Evolutionary conservation across 2,797 vertebrate species (phyloP).

Genomic region (Crenichthys baileyi): DNA sequence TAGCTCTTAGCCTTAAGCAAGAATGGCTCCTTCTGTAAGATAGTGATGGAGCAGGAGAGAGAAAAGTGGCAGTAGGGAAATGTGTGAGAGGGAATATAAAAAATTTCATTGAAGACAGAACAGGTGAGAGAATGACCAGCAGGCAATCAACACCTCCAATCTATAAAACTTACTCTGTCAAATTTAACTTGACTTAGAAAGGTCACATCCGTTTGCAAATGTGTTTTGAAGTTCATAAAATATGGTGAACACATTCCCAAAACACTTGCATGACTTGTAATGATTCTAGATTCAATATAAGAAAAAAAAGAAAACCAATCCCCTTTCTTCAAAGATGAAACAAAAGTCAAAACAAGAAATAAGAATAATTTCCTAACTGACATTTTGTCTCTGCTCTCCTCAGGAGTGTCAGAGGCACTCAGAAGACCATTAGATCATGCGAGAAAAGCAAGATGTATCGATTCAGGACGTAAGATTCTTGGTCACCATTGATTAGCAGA

Average conservation of each 20-base stretch:
- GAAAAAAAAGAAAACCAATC: not conserved
- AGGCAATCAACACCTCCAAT: constrained; percentile 47
- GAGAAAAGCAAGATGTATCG: constrained; percentile 62
- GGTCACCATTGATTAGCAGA: constrained; percentile 73
- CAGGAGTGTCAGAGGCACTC: constrained; percentile 41
- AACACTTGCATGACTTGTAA: constrained; percentile 1
- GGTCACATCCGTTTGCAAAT: constrained; percentile 47
- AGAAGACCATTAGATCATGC: constrained; percentile 63
- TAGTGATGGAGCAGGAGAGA: constrained; percentile 32
- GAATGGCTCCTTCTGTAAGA: constrained; percentile 57
- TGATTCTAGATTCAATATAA: not conserved
- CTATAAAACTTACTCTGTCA: constrained; percentile 35
- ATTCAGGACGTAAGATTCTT: constrained; percentile 61
- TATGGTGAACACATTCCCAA: not conserved
- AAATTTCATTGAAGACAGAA: constrained; percentile 47
- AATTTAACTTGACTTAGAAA: constrained; percentile 44
- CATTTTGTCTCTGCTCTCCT: constrained; percentile 42
- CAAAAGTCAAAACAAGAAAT: constrained; percentile 18
- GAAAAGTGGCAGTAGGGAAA: constrained; percentile 25
- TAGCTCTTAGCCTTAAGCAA: constrained; percentile 64
- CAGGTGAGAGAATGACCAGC: constrained; percentile 40
- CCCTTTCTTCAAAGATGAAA: not conserved
- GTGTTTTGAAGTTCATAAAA: constrained; percentile 25
- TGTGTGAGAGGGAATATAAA: constrained; percentile 31
- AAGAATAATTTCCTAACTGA: constrained; percentile 37